Conservation (phyloP, 2,888 invertebrate genomes). For the Nysson spinosus region DNA sequence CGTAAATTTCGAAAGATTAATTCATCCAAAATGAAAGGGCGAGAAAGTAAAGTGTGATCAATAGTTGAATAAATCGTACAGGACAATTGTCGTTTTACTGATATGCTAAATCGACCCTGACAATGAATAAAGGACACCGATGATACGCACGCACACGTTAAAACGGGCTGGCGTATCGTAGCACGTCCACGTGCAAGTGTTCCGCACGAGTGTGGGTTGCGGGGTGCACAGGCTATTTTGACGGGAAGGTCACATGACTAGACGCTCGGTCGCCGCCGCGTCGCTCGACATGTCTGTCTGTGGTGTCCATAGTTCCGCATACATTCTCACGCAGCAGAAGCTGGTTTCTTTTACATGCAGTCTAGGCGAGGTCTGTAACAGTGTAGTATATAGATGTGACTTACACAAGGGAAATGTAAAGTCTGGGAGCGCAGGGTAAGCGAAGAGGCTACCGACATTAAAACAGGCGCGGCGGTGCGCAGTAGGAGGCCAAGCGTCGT, state of each 20-base stretch:
- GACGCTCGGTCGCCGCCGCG: constrained; percentile 68
- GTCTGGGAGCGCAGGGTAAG: constrained; percentile 23
- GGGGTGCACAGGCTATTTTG: constrained; percentile 83
- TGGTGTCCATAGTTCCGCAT: no score
- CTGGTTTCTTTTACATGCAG: constrained; percentile 11
- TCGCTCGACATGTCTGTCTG: no score
- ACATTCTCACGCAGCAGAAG: neutral
- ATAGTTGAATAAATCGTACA: neutral
- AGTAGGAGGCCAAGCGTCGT: constrained; percentile 62
- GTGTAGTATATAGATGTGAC: neutral
- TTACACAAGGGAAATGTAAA: constrained; percentile 14
- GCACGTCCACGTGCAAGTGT: constrained; percentile 10
- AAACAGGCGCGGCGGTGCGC: constrained; percentile 45
- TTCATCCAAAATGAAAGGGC: no score
- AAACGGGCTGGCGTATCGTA: neutral
- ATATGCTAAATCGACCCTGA: constrained; percentile 34
- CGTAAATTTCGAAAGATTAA: no score
- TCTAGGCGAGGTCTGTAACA: constrained; percentile 19
- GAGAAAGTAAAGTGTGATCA: no score
- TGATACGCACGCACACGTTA: constrained; percentile 6
- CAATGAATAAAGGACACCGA: constrained; percentile 45
- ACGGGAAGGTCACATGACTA: constrained; percentile 90
- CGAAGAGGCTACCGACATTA: constrained; percentile 35
- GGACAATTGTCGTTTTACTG: neutral
- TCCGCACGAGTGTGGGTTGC: constrained; percentile 34